phyloP scores from a whole-genome alignment of 2,888 invertebrate genomes.

The Dione juno region DNA sequence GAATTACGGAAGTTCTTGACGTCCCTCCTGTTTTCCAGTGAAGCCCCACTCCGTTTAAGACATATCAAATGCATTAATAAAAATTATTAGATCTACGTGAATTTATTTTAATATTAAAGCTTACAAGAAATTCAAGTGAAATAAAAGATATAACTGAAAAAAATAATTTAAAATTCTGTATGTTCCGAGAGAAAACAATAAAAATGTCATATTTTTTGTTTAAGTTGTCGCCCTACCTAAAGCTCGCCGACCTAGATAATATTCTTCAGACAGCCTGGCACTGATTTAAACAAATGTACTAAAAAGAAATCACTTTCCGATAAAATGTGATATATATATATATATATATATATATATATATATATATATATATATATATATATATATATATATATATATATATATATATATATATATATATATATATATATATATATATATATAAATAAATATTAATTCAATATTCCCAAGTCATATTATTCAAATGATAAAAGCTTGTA shows the following conservation, averaged over 20 bases:
- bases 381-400: too few relatives aligned
- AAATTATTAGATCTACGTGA: neutral
- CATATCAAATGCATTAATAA: slow-evolving; percentile 10
- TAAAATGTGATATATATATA: neutral
- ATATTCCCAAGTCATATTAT: neutral
- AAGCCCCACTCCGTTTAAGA: neutral
- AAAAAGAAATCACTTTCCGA: slow-evolving; percentile 8
- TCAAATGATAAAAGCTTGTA: slow-evolving; percentile 14
- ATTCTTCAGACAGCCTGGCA: slow-evolving; percentile 22
- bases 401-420: too few relatives aligned
- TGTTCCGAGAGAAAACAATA: slow-evolving; percentile 4
- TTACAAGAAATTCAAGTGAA: neutral
- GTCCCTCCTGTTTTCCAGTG: neutral
- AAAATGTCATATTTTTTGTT: slow-evolving; percentile 6
- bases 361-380: too few relatives aligned
- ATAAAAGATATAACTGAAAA: neutral
- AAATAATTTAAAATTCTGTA: neutral
- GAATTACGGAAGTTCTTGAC: slow-evolving; percentile 26
- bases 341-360: too few relatives aligned
- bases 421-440: too few relatives aligned
- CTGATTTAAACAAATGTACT: slow-evolving; percentile 23
- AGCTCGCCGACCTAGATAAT: slow-evolving; percentile 32
- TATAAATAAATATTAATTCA: neutral
- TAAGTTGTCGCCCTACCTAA: slow-evolving; percentile 10
- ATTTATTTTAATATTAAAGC: neutral